Conservation (phyloP, 2,797 vertebrate species). For the Sarcoramphus papa region DNA sequence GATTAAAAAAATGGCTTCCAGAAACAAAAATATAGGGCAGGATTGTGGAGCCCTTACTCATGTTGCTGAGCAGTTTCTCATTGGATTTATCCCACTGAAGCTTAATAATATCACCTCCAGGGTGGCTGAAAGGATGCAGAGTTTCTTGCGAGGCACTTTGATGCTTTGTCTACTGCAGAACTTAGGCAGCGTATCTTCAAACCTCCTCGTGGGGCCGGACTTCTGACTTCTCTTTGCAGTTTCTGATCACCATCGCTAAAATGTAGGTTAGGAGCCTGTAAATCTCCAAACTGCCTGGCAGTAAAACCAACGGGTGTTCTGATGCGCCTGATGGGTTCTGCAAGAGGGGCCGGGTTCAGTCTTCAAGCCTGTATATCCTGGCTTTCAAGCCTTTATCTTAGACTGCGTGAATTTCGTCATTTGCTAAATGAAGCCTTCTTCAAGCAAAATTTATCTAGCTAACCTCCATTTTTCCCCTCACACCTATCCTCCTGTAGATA, state of each 20-base stretch:
- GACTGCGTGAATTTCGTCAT: fast-evolving
- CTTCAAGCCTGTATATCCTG: not conserved
- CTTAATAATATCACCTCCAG: not conserved
- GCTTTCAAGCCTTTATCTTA: not conserved
- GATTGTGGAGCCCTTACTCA: not conserved
- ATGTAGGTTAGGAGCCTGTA: not conserved
- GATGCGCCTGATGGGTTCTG: not conserved
- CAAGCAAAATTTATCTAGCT: not conserved
- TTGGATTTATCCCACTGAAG: not conserved
- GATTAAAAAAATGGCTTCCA: not conserved
- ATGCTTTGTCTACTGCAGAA: not conserved
- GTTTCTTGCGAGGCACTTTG: not conserved
- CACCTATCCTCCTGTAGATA: not conserved
- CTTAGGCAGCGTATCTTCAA: not conserved
- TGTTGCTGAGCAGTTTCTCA: not conserved
- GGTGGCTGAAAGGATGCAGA: not conserved
- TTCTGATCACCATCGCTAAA: not conserved
- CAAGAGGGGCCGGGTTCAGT: not conserved
- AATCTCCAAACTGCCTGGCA: not conserved
- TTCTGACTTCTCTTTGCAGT: not conserved
- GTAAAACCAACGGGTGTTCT: not conserved
- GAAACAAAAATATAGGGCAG: constrained; percentile 11
- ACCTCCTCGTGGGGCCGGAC: not conserved
- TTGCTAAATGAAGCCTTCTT: not conserved
- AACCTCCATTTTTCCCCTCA: not conserved